These are phyloP conservation scores for Fistularia tabacaria DNA, from an alignment of 2,797 vertebrate species.

Conservation along the genomic window DNA sequence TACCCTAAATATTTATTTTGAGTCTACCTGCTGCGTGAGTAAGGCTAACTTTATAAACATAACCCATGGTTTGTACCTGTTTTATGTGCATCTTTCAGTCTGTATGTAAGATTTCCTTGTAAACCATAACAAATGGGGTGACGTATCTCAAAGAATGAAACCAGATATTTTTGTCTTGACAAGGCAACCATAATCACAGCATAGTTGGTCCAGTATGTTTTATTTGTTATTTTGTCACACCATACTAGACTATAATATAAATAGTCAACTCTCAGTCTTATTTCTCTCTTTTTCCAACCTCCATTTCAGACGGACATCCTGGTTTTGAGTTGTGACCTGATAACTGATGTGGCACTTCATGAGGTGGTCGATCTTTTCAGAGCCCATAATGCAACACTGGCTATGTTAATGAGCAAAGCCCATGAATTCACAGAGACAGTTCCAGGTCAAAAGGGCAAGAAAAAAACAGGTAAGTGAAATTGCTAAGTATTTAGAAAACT, in stretches of 20 bases:
- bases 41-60: constrained; percentile 26
- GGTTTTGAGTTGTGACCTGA: constrained; percentile 93
- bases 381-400: constrained; percentile 90
- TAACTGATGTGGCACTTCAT: constrained; percentile 92
- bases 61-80: constrained; percentile 5
- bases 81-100: constrained; percentile 16
- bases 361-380: constrained; percentile 96
- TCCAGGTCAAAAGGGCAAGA: constrained; percentile 95
- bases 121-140: no score
- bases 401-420: constrained; percentile 94
- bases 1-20: constrained; percentile 7
- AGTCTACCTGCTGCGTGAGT: constrained; percentile 23
- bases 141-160: no score
- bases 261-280: background rate
- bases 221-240: no score
- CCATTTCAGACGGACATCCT: constrained; percentile 86
- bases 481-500: background rate
- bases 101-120: background rate
- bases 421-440: constrained; percentile 85
- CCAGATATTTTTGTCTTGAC: no score
- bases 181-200: no score
- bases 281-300: background rate
- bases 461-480: constrained; percentile 82
- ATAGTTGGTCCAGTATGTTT: background rate
- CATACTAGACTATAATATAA: no score